Conservation (phyloP, 2,888 invertebrate genomes). For the Coecobrya sp. region DNA sequence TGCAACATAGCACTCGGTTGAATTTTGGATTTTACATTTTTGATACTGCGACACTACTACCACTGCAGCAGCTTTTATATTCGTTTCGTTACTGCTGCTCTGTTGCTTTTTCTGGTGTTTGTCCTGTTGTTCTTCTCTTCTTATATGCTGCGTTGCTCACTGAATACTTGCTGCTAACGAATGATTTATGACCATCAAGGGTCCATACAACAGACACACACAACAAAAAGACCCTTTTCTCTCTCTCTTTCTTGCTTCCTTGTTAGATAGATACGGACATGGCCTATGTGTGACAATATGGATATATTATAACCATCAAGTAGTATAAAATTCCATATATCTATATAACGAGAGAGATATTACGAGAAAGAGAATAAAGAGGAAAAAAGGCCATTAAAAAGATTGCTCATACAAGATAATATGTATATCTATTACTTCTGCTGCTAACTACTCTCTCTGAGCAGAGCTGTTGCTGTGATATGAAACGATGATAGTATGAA, state of each 20-base stretch:
- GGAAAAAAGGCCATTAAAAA: slow-evolving; percentile 78
- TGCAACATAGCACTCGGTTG: slow-evolving; percentile 64
- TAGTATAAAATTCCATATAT: neutral
- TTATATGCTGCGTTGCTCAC: slow-evolving; percentile 32
- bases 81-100: neutral
- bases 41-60: slow-evolving; percentile 52
- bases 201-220: slow-evolving; percentile 75
- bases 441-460: slow-evolving; percentile 25
- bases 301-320: slow-evolving; percentile 35
- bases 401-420: slow-evolving; percentile 77
- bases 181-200: slow-evolving; percentile 86
- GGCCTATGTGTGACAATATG: slow-evolving; percentile 72
- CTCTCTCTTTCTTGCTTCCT: slow-evolving; percentile 75
- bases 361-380: slow-evolving; percentile 51
- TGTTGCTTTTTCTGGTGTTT: slow-evolving; percentile 51
- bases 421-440: slow-evolving; percentile 72
- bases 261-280: slow-evolving; percentile 61
- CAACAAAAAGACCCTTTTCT: slow-evolving; percentile 81
- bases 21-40: slow-evolving; percentile 68
- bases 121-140: slow-evolving; percentile 51
- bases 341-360: slow-evolving; percentile 32
- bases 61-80: slow-evolving; percentile 24
- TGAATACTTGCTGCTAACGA: slow-evolving; percentile 42
- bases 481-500: slow-evolving; percentile 43
- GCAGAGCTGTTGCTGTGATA: slow-evolving; percentile 13